phyloP scores from a whole-genome alignment of 2,797 vertebrate genomes.

The Acropternis orthonyx region DNA sequence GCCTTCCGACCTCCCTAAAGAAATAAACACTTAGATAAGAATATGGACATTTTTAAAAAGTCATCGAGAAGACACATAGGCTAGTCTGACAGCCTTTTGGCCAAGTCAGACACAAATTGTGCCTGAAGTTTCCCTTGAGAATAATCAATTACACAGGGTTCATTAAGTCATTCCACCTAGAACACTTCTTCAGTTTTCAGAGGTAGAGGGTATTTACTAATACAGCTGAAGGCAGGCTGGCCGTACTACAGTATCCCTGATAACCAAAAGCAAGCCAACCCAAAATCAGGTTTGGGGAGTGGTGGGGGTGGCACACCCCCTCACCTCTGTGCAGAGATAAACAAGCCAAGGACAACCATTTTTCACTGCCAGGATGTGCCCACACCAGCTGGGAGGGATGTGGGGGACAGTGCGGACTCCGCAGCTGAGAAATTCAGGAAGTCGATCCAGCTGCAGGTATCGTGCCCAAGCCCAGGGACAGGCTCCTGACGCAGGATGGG shows the following conservation, averaged over 20 bases:
- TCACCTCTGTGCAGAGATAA: not conserved
- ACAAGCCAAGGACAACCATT: not conserved
- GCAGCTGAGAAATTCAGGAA: not conserved
- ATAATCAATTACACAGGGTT: not conserved
- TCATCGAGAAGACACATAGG: not conserved
- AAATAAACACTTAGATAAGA: not conserved
- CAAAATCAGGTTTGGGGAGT: not conserved
- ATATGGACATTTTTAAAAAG: not conserved
- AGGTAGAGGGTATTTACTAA: not conserved
- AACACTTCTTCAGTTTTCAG: not conserved
- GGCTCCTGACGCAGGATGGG: not conserved
- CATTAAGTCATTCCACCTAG: not conserved
- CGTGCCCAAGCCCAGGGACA: not conserved
- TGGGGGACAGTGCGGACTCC: rapidly evolving
- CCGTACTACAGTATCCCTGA: not conserved
- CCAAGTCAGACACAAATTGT: not conserved
- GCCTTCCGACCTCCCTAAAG: conserved; percentile 80
- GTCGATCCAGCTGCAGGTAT: not conserved
- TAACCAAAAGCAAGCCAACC: not conserved
- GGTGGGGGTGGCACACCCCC: rapidly evolving
- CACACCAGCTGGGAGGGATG: rapidly evolving
- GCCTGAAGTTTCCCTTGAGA: not conserved
- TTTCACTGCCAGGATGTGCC: rapidly evolving
- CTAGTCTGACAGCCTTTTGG: not conserved
- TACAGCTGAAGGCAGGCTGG: not conserved